Evolutionary conservation across 1,140 invertebrate genomes (phyloP).

Genomic region (Chelonus insularis): DNA sequence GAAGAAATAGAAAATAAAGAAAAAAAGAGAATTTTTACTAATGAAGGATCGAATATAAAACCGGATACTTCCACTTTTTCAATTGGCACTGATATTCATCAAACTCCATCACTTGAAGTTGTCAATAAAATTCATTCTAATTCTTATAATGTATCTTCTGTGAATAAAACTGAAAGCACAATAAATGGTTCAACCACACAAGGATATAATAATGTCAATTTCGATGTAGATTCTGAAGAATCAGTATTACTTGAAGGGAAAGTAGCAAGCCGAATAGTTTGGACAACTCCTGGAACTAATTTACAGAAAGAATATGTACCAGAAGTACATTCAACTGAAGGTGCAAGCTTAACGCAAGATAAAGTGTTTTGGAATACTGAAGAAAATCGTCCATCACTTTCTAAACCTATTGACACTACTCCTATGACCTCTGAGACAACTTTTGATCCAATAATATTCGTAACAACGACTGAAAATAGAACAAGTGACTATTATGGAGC

Average conservation of each 20-base stretch:
- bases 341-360: conserved; percentile 20
- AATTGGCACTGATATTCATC: neutral
- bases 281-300: conserved; percentile 38
- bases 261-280: conserved; percentile 40
- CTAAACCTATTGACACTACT: conserved; percentile 16
- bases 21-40: neutral
- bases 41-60: neutral
- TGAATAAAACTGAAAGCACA: conserved; percentile 8
- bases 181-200: conserved; percentile 35
- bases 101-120: neutral
- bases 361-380: conserved; percentile 20
- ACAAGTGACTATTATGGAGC: neutral
- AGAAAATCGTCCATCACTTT: conserved; percentile 12
- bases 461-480: neutral
- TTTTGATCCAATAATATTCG: conserved; percentile 4
- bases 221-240: conserved; percentile 33
- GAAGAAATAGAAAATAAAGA: neutral
- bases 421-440: conserved; percentile 6
- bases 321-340: conserved; percentile 28
- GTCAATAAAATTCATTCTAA: neutral
- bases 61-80: neutral
- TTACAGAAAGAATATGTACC: conserved; percentile 6
- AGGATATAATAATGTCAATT: conserved; percentile 32
- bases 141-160: neutral
- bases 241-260: conserved; percentile 28